Base-by-base conservation (phyloP, 2,888 invertebrate species). In the Cosmopolites sordidus region DNA sequence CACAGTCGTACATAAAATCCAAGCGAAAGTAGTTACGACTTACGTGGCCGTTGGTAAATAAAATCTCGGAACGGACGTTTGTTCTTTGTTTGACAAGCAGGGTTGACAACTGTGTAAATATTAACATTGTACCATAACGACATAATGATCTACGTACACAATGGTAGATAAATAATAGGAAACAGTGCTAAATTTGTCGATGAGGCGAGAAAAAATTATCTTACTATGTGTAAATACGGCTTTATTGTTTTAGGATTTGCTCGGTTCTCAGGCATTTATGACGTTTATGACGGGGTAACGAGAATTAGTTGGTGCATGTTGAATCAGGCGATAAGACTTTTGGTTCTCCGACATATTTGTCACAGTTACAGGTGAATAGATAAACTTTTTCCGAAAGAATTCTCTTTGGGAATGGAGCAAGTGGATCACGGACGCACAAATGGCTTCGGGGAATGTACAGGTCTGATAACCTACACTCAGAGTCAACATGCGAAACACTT, bases 91-190 rank as follows among this genome's bases (percentile, higher is more conserved):
- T 64, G 62, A 61, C 64, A 60, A 63, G 58, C 59, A 58, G 53
- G 56, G 60, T 60, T 61, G 63, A 62, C 64, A 63, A 65, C 63
- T 62, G 62, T 59, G 61, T 60, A 62, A 65, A 65, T 63, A 64
- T 62, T 62, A 56, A 54, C 50, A 49, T 43, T 56, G 60, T 51
- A 59, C 54, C 59, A 58, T 60, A 61, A 64, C 63, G 58, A 62
- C 54, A 60, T 64, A 64, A 64, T 64, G 64, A 64, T 64, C 62
- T 58, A 42, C 37, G 61, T 58, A 57, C 58, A 62, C 64, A 64
- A 38, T 48, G 54, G 50, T 51, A 18, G 17, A 30, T 50, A 57
- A 54, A 57, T 50, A 57, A 53, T 43, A 16, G 42, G 57, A 44
- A 57, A 54, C 50, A 50, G 43, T 47, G 57, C 40, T 54, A 57